Evolutionary conservation across 1,140 invertebrate genomes (phyloP).

Genomic region (Globodera rostochiensis): DNA sequence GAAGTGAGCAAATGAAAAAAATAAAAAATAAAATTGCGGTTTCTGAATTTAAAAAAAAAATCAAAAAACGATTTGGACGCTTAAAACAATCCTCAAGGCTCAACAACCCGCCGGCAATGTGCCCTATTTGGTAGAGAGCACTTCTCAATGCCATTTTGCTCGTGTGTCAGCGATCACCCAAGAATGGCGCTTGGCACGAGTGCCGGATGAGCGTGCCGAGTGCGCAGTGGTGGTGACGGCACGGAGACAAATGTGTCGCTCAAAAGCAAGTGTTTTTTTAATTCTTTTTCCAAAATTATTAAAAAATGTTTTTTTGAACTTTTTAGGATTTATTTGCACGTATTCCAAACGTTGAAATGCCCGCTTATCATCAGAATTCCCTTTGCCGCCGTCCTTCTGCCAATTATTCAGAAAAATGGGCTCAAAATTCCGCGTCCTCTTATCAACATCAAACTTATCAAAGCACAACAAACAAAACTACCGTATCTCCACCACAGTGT

Average conservation of each 20-base stretch:
- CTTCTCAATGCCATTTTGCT: slow-evolving; percentile 33
- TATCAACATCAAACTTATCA: neutral
- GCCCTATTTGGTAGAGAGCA: slow-evolving; percentile 37
- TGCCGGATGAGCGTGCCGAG: slow-evolving; percentile 22
- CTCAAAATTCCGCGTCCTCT: too few species aligned
- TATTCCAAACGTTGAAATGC: neutral
- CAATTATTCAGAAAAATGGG: neutral
- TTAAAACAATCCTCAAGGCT: too few species aligned
- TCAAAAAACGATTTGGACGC: too few species aligned
- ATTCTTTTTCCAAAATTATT: neutral
- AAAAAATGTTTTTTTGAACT: neutral
- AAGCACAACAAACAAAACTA: neutral
- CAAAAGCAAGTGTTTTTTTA: neutral
- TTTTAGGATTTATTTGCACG: neutral
- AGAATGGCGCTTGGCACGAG: slow-evolving; percentile 34
- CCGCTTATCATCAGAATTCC: neutral
- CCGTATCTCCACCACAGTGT: neutral
- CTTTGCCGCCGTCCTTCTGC: neutral
- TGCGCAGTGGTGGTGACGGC: neutral
- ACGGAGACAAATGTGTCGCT: neutral
- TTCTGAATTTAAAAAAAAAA: too few species aligned
- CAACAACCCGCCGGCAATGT: slow-evolving; percentile 5
- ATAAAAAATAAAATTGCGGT: too few species aligned
- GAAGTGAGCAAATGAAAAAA: too few species aligned
- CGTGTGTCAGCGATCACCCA: slow-evolving; percentile 39